Percentiles rank a stretch among this genome's conserved stretches.
Conservation (phyloP, 2,113 vertebrate species). For the Suncus etruscus region DNA sequence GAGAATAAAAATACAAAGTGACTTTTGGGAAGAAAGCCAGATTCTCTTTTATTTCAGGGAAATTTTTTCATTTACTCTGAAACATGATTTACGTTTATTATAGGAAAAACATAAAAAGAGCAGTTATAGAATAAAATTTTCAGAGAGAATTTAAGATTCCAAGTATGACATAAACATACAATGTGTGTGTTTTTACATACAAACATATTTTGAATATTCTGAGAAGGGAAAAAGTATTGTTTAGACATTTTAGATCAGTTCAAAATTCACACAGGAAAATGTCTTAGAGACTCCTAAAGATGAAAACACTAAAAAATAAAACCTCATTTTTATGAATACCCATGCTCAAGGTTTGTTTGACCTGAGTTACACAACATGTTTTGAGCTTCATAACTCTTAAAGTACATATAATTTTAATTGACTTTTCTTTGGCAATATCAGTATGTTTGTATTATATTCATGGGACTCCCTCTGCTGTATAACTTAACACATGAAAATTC, state of each 20-base stretch:
- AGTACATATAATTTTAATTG: constrained; percentile 81
- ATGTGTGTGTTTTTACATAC: not conserved
- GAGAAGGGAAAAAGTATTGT: constrained; percentile 47
- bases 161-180: constrained; percentile 14
- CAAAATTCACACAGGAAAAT: constrained; percentile 65
- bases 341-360: constrained; percentile 63
- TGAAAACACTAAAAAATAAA: constrained; percentile 75
- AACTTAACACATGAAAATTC: constrained; percentile 87
- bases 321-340: constrained; percentile 22
- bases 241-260: constrained; percentile 52
- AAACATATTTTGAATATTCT: constrained; percentile 32
- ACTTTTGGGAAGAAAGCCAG: constrained; percentile 72
- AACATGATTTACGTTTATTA: not conserved
- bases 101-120: constrained; percentile 48
- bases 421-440: constrained; percentile 85
- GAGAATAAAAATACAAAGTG: constrained; percentile 52
- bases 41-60: constrained; percentile 46
- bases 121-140: constrained; percentile 39
- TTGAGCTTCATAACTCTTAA: constrained; percentile 78
- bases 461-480: constrained; percentile 89
- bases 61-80: constrained; percentile 8
- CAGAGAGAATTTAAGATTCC: constrained; percentile 47
- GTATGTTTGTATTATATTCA: constrained; percentile 86
- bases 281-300: constrained; percentile 57
- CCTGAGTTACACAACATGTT: constrained; percentile 64